Percentiles rank a stretch among this genome's conserved stretches.
Evolutionary conservation across 2,888 invertebrate genomes (phyloP).

Genomic region (Clunio marinus): DNA sequence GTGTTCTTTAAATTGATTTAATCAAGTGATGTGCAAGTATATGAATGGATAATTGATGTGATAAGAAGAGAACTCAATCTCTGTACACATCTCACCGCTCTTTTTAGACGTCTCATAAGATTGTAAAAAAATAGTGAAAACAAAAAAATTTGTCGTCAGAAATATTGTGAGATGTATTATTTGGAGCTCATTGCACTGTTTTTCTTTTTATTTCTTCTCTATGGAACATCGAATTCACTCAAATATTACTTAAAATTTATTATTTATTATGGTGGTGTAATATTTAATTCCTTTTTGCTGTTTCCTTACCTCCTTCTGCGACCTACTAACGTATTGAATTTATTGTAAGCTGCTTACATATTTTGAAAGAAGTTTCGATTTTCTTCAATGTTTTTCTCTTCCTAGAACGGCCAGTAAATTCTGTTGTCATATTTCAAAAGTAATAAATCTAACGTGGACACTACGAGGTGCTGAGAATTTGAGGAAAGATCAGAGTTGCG

Average conservation of each 20-base stretch:
- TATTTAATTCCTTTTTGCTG: conserved; percentile 13
- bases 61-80: background rate
- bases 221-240: conserved; percentile 13
- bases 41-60: background rate
- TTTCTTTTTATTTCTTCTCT: background rate
- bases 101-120: background rate
- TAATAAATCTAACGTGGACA: conserved; percentile 76
- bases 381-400: background rate
- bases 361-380: background rate
- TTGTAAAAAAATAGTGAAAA: no score
- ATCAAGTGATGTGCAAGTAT: no score
- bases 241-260: conserved; percentile 27
- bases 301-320: conserved; percentile 12
- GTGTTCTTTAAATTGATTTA: no score
- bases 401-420: conserved; percentile 29
- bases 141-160: no score
- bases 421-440: conserved; percentile 40
- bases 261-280: conserved; percentile 21
- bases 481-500: conserved; percentile 72
- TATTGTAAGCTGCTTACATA: conserved; percentile 17
- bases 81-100: background rate
- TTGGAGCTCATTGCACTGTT: conserved; percentile 17
- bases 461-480: conserved; percentile 67
- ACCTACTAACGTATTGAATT: conserved; percentile 16
- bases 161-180: conserved; percentile 13